Percentiles rank a stretch among this genome's conserved stretches.
Conservation (phyloP, 2,888 invertebrate species). For the Dusona sp. region DNA sequence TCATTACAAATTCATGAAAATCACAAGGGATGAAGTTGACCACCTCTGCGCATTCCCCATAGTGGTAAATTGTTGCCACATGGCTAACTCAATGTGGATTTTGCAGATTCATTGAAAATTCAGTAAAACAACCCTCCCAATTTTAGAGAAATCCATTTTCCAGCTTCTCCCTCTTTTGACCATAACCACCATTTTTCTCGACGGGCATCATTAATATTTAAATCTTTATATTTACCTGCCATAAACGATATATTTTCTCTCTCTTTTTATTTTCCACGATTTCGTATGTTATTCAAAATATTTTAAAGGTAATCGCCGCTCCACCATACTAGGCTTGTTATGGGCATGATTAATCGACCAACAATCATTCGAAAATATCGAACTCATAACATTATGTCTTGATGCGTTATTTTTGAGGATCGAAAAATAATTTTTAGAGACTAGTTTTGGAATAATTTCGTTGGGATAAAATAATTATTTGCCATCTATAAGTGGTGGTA, state of each 20-base stretch:
- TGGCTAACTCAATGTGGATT: constrained; percentile 16
- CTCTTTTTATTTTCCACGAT: background rate
- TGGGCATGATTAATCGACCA: background rate
- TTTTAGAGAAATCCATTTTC: background rate
- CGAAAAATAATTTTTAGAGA: too few species aligned
- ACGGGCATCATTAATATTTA: constrained; percentile 14
- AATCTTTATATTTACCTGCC: background rate
- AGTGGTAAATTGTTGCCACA: background rate
- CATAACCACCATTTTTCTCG: constrained; percentile 14
- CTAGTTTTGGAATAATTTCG: too few species aligned
- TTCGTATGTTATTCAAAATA: background rate
- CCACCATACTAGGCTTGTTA: background rate
- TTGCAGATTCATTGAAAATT: constrained; percentile 19
- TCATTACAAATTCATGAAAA: constrained; percentile 59
- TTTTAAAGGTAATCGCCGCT: background rate
- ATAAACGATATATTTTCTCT: background rate
- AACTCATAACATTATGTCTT: background rate
- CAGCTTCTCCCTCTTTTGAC: background rate
- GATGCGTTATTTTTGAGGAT: too few species aligned
- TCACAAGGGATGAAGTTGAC: constrained; percentile 11
- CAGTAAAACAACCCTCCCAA: background rate
- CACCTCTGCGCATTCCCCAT: background rate
- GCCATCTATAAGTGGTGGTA: background rate
- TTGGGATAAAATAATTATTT: background rate
- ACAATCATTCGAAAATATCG: background rate